These are phyloP conservation scores for Halocynthia roretzi DNA, from an alignment of 23 tunicate species.

Conservation along the genomic window DNA sequence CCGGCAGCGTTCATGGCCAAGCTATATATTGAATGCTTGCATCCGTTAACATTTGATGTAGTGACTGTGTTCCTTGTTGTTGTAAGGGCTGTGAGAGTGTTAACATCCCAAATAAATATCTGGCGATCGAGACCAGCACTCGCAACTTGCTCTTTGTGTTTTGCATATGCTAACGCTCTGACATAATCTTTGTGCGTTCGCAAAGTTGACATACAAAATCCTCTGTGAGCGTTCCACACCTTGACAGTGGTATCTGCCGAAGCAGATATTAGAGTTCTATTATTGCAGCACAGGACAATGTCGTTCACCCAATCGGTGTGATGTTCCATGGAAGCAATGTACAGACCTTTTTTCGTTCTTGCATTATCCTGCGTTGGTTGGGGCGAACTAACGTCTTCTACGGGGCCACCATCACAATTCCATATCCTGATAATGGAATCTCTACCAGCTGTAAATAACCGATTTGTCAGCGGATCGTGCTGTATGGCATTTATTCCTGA, in stretches of 20 bases:
- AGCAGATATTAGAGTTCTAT: constrained; percentile 86
- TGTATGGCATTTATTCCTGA: constrained; percentile 95
- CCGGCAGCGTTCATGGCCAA: constrained; percentile 86
- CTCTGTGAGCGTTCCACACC: constrained; percentile 94
- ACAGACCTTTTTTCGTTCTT: constrained; percentile 27
- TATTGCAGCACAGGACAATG: constrained; percentile 76
- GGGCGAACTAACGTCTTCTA: not conserved
- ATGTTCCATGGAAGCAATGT: constrained; percentile 90
- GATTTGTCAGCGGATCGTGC: constrained; percentile 40
- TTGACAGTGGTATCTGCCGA: constrained; percentile 94
- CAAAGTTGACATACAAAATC: constrained; percentile 90
- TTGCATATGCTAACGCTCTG: constrained; percentile 81
- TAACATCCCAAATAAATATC: constrained; percentile 98
- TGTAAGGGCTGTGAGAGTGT: constrained; percentile 86
- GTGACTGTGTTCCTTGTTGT: constrained; percentile 81
- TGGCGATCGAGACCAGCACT: constrained; percentile 91
- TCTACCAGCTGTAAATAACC: constrained; percentile 89
- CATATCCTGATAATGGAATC: constrained; percentile 96
- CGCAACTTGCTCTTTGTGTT: constrained; percentile 85
- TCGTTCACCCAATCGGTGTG: constrained; percentile 99
- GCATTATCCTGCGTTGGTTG: not conserved
- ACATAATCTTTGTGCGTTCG: constrained; percentile 99
- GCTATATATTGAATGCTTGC: constrained; percentile 95
- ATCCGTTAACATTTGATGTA: constrained; percentile 84
- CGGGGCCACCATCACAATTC: constrained; percentile 20